Evolutionary conservation across 2,888 invertebrate genomes (phyloP).

Genomic region (Drosophila tripunctata): DNA sequence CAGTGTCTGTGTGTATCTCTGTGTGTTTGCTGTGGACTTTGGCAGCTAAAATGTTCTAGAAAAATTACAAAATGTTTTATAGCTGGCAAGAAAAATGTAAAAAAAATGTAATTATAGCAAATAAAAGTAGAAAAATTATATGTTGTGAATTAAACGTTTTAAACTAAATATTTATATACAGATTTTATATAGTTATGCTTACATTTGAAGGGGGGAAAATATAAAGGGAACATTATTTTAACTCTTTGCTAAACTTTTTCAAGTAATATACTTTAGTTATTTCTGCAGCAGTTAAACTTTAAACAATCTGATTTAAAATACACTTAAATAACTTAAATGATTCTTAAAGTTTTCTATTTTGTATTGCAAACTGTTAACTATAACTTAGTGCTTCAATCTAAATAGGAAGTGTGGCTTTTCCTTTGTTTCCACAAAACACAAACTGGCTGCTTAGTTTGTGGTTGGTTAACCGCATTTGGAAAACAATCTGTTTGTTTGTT

Average conservation of each 20-base stretch:
- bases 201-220: no score
- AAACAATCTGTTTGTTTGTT: slow-evolving; percentile 2
- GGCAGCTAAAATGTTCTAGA: not conserved
- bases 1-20: no score
- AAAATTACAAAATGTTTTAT: not conserved
- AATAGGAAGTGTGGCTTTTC: not conserved
- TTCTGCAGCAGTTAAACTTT: no score
- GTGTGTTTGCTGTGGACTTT: not conserved
- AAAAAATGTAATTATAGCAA: not conserved
- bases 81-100: not conserved
- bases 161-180: no score
- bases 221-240: no score
- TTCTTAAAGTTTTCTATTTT: not conserved
- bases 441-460: slow-evolving; percentile 13
- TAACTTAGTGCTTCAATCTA: not conserved
- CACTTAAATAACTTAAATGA: no score
- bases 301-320: no score
- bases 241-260: no score
- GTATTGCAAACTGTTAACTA: not conserved
- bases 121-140: not conserved
- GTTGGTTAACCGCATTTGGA: slow-evolving; percentile 13
- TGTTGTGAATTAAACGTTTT: no score
- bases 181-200: no score
- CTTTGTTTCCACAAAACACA: not conserved
- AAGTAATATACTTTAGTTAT: no score